Percentiles rank a stretch among this genome's conserved stretches.
Conservation (phyloP, 2,888 invertebrate genomes). For the Alloplasta piceator region DNA sequence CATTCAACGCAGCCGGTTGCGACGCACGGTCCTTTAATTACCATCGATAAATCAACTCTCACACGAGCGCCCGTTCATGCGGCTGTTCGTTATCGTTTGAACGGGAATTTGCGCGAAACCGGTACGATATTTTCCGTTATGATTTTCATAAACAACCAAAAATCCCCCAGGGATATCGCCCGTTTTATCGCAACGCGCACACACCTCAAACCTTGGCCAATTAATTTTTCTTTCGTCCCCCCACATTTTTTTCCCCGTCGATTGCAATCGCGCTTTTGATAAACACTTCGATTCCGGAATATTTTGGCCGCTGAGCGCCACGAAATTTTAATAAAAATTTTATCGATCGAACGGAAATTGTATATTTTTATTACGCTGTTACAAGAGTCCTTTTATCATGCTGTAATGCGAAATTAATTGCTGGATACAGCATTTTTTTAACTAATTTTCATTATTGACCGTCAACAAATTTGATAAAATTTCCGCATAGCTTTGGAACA, state of each 20-base stretch:
- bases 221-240: constrained; percentile 22
- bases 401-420: too few species aligned
- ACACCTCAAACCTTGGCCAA: constrained; percentile 3
- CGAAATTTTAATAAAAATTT: too few species aligned
- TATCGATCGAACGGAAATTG: too few species aligned
- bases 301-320: background rate
- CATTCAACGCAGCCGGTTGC: constrained; percentile 78
- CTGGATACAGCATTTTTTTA: too few species aligned
- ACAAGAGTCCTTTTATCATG: too few species aligned
- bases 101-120: constrained; percentile 22
- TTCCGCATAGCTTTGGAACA: too few species aligned
- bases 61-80: constrained; percentile 53
- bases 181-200: constrained; percentile 13
- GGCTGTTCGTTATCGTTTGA: constrained; percentile 44
- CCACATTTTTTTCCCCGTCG: constrained; percentile 24
- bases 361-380: too few species aligned
- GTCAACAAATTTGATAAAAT: too few species aligned
- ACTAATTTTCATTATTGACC: too few species aligned
- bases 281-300: constrained; percentile 9
- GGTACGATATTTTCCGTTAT: constrained; percentile 50
- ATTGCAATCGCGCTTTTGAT: constrained; percentile 38
- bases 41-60: constrained; percentile 75
- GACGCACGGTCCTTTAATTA: constrained; percentile 80
- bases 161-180: constrained; percentile 18
- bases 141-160: constrained; percentile 59